A percentile compares a stretch with the other conserved stretches of the same genome.
Evolutionary conservation across 1,140 invertebrate genomes (phyloP).

Genomic region (Drosophila rufa): DNA sequence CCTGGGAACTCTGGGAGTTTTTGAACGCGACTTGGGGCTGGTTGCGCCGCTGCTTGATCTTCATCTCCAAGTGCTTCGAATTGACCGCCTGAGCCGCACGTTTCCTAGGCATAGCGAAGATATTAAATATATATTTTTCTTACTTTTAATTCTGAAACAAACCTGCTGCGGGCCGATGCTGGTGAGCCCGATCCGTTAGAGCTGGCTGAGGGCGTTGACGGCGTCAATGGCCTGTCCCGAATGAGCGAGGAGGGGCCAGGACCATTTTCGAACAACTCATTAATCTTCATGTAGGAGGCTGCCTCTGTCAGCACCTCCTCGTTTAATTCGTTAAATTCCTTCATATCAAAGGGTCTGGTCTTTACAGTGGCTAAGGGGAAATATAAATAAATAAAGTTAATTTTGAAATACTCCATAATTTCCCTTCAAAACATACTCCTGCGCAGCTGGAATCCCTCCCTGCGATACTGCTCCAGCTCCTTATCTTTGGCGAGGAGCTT

Average conservation of each 20-base stretch:
- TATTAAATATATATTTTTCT: neutral
- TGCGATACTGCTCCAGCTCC: constrained; percentile 66
- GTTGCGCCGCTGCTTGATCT: constrained; percentile 33
- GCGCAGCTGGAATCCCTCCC: constrained; percentile 55
- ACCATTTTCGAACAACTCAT: neutral
- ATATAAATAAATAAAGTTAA: neutral
- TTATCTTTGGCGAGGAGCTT: constrained; percentile 65
- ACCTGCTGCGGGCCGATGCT: constrained; percentile 34
- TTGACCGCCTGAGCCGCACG: constrained; percentile 29
- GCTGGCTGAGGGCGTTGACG: neutral
- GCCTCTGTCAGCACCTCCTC: constrained; percentile 10
- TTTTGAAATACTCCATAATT: neutral
- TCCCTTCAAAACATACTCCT: constrained; percentile 46
- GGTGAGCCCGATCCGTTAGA: neutral
- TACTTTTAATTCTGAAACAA: neutral
- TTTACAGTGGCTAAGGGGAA: constrained; percentile 52
- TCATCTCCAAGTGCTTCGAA: constrained; percentile 41
- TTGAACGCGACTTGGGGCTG: constrained; percentile 47
- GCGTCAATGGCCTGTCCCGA: neutral
- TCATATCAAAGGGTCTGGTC: constrained; percentile 55
- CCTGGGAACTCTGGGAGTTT: constrained; percentile 63
- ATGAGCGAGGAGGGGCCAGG: no score
- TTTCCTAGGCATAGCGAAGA: constrained; percentile 21
- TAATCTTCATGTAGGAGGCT: constrained; percentile 1
- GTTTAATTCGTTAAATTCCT: constrained; percentile 38